A percentile compares a stretch with the other conserved stretches of the same genome.
These are phyloP conservation scores for Ceratosolen fusciceps DNA, from an alignment of 1,140 invertebrate genomes.

Conservation along the genomic window DNA sequence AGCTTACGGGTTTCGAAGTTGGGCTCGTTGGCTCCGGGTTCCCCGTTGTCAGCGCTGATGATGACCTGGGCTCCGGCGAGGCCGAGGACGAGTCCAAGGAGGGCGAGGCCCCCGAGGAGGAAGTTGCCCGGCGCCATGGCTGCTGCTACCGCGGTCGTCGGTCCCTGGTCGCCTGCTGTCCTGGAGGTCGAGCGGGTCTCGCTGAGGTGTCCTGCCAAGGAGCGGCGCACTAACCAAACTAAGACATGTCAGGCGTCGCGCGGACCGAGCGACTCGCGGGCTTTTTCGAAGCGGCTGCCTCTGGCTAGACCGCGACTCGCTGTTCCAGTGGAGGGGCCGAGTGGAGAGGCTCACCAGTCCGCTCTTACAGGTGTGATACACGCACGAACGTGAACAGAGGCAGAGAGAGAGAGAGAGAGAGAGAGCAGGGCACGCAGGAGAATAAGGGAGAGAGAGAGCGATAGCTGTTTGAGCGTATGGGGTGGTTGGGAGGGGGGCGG, in stretches of 20 bases:
- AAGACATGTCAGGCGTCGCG: conserved; percentile 22
- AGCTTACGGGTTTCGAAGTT: conserved; percentile 67
- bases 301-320: not conserved
- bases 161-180: not conserved
- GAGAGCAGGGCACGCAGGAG: not conserved
- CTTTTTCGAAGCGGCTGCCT: conserved; percentile 30
- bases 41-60: conserved; percentile 44
- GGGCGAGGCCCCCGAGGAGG: not conserved
- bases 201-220: not conserved
- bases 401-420: not conserved
- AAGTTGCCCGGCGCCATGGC: not conserved
- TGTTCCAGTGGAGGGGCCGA: not conserved
- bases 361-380: no score
- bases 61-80: conserved; percentile 51
- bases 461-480: no score
- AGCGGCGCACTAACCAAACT: conserved; percentile 27
- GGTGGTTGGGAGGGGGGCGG: not conserved
- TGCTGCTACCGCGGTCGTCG: not conserved
- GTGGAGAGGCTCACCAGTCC: conserved; percentile 4
- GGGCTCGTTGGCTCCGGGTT: conserved; percentile 64
- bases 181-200: not conserved
- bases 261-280: conserved; percentile 20
- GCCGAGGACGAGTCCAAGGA: not conserved
- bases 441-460: not conserved
- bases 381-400: no score